Conservation (phyloP, 2,113 vertebrate species). For the Diglossa brunneiventris region DNA sequence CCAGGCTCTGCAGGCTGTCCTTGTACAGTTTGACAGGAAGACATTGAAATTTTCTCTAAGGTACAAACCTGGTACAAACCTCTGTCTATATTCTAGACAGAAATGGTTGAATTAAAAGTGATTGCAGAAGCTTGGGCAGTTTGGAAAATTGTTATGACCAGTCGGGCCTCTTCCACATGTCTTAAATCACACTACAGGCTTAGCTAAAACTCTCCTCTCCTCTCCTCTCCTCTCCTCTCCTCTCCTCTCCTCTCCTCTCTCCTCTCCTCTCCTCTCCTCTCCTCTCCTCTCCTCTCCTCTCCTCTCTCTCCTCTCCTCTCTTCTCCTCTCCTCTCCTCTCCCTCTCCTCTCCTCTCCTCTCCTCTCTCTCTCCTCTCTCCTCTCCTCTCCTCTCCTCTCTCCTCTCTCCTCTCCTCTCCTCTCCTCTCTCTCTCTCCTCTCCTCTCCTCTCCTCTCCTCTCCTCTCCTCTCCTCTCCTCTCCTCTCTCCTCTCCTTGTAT, state of each 20-base stretch:
- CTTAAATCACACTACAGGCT: neutral
- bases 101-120: neutral
- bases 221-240: neutral
- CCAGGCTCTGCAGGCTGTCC: neutral
- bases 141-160: neutral
- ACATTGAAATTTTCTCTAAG: neutral
- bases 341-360: neutral
- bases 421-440: neutral
- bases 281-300: too few species aligned
- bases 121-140: neutral
- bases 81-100: neutral
- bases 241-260: neutral
- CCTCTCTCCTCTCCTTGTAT: too few species aligned
- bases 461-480: neutral
- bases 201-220: neutral
- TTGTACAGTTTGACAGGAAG: neutral
- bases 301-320: neutral
- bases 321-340: too few species aligned
- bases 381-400: neutral
- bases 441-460: neutral
- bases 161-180: neutral
- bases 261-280: too few species aligned
- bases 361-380: neutral
- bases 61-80: neutral
- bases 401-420: neutral